Conservation (phyloP, 2,797 vertebrate species). For the Helarctos malayanus region DNA sequence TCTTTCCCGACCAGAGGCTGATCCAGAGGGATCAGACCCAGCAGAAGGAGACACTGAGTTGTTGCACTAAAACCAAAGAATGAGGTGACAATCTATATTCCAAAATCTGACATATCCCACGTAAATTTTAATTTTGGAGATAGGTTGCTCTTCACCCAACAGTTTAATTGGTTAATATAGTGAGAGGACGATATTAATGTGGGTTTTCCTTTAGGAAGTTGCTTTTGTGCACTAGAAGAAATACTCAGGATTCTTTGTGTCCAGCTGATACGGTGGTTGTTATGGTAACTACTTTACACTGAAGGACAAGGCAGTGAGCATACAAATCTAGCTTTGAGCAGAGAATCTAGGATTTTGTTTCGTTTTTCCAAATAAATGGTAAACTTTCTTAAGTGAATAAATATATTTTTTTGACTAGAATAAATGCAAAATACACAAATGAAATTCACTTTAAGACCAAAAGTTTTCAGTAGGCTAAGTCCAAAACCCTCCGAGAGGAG, state of each 20-base stretch:
- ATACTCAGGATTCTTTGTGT: not conserved
- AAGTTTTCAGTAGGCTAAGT: not conserved
- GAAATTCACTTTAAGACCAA: not conserved
- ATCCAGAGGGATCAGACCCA: not conserved
- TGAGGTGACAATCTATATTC: not conserved
- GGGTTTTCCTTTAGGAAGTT: conserved; percentile 33
- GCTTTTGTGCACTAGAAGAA: not conserved
- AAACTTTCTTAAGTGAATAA: conserved; percentile 23
- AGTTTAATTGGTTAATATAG: not conserved
- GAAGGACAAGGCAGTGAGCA: conserved; percentile 64
- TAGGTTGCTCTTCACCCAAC: not conserved
- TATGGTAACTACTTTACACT: conserved; percentile 68
- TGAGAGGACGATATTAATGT: not conserved
- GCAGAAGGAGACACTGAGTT: not conserved
- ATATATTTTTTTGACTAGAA: conserved; percentile 42
- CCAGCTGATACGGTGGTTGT: conserved; percentile 56
- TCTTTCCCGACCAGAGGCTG: not conserved
- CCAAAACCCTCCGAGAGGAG: not conserved
- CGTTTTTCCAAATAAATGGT: not conserved
- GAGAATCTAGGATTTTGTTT: not conserved
- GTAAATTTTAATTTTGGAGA: not conserved
- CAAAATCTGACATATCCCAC: not conserved
- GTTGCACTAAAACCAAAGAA: not conserved
- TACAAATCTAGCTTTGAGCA: not conserved
- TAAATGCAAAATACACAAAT: conserved; percentile 23